A percentile compares a stretch with the other conserved stretches of the same genome.
Evolutionary conservation across 2,888 invertebrate species (phyloP).

Genomic region (Pachycephus smyrnensis): DNA sequence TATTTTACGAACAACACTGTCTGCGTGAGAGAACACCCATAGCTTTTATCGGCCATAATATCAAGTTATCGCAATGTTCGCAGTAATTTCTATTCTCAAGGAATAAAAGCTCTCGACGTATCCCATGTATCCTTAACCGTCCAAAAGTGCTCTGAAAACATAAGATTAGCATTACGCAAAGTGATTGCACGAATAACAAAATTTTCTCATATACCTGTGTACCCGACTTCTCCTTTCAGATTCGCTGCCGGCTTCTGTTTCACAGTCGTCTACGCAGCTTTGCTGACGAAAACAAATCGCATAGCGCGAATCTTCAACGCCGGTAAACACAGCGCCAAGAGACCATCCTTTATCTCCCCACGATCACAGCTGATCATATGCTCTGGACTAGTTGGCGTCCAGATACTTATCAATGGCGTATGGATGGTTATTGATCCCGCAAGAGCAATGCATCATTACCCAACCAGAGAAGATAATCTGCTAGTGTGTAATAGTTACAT

Average conservation of each 20-base stretch:
- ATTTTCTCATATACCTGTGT: neutral
- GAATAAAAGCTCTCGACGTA: neutral
- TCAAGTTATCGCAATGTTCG: neutral
- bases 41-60: neutral
- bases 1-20: neutral
- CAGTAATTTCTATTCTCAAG: neutral
- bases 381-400: constrained; percentile 85
- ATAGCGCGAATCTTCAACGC: constrained; percentile 97
- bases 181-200: neutral
- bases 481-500: constrained; percentile 93
- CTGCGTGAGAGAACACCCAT: neutral
- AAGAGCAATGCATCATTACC: constrained; percentile 89
- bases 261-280: constrained; percentile 95
- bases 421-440: constrained; percentile 95
- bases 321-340: constrained; percentile 93
- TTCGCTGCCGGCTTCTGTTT: constrained; percentile 96
- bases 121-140: neutral
- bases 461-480: constrained; percentile 91
- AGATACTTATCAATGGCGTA: constrained; percentile 89
- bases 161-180: neutral
- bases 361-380: constrained; percentile 92
- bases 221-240: constrained; percentile 66
- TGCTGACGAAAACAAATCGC: constrained; percentile 97
- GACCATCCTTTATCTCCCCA: constrained; percentile 94
- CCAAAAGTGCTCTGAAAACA: neutral